These are phyloP conservation scores for Megaustenia siamemsis DNA, from an alignment of 2,888 invertebrate genomes.

Conservation along the genomic window DNA sequence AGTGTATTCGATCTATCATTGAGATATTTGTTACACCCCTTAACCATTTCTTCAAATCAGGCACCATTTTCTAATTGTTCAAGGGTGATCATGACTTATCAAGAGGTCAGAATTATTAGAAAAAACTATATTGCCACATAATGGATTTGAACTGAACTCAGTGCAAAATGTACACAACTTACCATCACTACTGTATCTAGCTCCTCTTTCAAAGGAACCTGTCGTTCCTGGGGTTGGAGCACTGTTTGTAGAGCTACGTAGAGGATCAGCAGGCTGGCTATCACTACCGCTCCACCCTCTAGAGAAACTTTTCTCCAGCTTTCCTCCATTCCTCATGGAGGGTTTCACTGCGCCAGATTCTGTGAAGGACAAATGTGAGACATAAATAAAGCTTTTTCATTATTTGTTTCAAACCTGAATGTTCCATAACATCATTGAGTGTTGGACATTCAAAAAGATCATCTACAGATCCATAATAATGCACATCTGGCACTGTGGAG, in stretches of 20 bases:
- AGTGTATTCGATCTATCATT: too few relatives aligned
- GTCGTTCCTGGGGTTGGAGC: constrained; percentile 59
- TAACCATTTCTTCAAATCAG: too few relatives aligned
- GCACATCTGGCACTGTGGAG: too few relatives aligned
- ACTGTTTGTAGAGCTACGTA: constrained; percentile 60
- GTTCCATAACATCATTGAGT: not conserved
- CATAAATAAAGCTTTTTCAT: not conserved
- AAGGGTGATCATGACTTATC: too few relatives aligned
- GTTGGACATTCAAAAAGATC: not conserved
- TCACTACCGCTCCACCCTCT: constrained; percentile 75
- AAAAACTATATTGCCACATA: too few relatives aligned
- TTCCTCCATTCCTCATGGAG: constrained; percentile 1
- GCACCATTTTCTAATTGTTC: too few relatives aligned
- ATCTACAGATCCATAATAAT: not conserved
- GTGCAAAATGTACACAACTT: not conserved
- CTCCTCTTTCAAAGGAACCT: constrained; percentile 67
- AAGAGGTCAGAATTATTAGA: too few relatives aligned
- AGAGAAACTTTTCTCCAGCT: constrained; percentile 71
- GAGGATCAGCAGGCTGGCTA: constrained; percentile 57
- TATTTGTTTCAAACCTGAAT: not conserved
- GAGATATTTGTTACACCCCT: too few relatives aligned
- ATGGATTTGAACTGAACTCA: too few relatives aligned
- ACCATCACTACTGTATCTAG: constrained; percentile 75
- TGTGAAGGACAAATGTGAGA: not conserved
- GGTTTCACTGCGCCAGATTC: constrained; percentile 59